A percentile compares a stretch with the other conserved stretches of the same genome.
Conservation (phyloP, 2,797 vertebrate species). For the Mico argentatus region DNA sequence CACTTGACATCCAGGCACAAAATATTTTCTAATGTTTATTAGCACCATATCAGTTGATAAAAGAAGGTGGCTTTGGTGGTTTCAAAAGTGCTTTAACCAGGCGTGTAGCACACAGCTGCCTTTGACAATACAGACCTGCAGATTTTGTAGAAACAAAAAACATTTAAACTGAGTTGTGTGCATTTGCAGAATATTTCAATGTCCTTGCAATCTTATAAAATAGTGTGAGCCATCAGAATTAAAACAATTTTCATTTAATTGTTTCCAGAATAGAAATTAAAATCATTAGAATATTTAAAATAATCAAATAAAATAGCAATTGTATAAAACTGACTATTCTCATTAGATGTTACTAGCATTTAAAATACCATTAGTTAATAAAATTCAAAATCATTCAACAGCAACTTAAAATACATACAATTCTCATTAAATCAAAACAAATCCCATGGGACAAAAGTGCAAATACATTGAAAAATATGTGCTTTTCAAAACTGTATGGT, state of each 20-base stretch:
- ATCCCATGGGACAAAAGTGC: neutral
- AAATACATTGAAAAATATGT: neutral
- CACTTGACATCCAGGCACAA: constrained; percentile 70
- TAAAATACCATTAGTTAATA: constrained; percentile 68
- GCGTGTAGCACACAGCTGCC: neutral
- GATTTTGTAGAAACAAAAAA: constrained; percentile 64
- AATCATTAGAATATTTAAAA: constrained; percentile 61
- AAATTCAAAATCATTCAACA: neutral
- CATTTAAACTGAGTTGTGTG: constrained; percentile 52
- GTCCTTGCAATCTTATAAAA: constrained; percentile 56
- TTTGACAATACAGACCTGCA: constrained; percentile 56
- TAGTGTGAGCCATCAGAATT: neutral
- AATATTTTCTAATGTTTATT: constrained; percentile 79
- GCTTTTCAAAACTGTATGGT: neutral
- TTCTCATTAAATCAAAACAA: neutral
- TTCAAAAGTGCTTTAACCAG: constrained; percentile 66
- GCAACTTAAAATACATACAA: neutral
- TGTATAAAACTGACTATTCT: constrained; percentile 68
- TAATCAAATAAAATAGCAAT: neutral
- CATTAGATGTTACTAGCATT: constrained; percentile 54
- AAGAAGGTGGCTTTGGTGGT: constrained; percentile 71
- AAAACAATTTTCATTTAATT: neutral
- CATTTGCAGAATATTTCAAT: constrained; percentile 50
- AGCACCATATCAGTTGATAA: constrained; percentile 63
- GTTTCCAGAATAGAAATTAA: constrained; percentile 28